A percentile compares a stretch with the other conserved stretches of the same genome.
Evolutionary conservation across 2,113 vertebrate genomes (phyloP).

Genomic region (Dinomys branickii): DNA sequence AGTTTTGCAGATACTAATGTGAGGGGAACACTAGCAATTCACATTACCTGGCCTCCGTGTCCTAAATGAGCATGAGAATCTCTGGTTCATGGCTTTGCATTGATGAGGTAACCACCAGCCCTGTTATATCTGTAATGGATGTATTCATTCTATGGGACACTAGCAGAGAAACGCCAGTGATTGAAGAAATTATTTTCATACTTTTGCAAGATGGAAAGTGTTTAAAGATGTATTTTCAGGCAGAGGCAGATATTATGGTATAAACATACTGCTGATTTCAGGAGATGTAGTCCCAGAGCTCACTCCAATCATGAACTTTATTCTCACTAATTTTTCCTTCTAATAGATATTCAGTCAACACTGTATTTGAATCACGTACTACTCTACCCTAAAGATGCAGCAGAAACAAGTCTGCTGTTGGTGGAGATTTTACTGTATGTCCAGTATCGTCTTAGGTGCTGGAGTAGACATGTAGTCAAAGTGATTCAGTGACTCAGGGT

Average conservation of each 20-base stretch:
- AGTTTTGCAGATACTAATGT: not conserved
- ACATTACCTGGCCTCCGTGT: not conserved
- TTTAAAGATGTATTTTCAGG: not conserved
- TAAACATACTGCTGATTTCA: not conserved
- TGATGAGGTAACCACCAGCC: not conserved
- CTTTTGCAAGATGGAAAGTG: not conserved
- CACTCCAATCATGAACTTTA: not conserved
- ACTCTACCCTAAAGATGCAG: not conserved
- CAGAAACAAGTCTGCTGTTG: not conserved
- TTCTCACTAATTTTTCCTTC: not conserved
- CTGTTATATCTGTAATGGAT: not conserved
- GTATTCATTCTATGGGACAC: not conserved
- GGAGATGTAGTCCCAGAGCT: not conserved
- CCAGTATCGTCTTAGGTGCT: not conserved
- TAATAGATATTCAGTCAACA: not conserved
- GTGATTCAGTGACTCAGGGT: not conserved
- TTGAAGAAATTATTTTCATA: constrained; percentile 30
- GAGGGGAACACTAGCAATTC: not conserved
- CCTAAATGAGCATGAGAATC: not conserved
- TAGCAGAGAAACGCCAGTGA: not conserved
- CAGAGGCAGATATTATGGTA: not conserved
- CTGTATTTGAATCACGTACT: not conserved
- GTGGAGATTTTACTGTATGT: not conserved
- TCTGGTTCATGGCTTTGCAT: not conserved
- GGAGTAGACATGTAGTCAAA: not conserved